Conservation (phyloP, 2,797 vertebrate species). For the Mycteria americana region DNA sequence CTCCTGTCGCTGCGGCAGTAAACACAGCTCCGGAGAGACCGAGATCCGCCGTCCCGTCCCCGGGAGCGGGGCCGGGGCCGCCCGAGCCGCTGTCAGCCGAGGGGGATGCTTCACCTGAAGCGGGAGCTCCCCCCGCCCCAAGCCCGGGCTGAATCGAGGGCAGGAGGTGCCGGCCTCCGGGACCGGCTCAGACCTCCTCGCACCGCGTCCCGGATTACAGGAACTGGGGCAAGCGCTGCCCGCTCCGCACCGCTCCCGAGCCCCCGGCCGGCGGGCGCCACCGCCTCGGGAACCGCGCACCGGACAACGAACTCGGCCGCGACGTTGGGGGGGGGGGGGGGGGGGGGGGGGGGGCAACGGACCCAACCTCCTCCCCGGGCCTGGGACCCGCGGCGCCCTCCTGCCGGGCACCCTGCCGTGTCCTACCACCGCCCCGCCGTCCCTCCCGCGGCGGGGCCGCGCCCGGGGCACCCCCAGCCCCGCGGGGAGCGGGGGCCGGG, state of each 20-base stretch:
- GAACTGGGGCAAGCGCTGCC: conserved; percentile 39
- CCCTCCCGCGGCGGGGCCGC: background rate
- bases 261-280: background rate
- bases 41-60: background rate
- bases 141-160: background rate
- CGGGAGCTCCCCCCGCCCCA: background rate
- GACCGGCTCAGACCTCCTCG: background rate
- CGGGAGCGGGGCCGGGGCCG: background rate
- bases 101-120: background rate
- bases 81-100: background rate
- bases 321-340: background rate
- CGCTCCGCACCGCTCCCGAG: background rate
- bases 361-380: background rate
- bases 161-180: conserved; percentile 13
- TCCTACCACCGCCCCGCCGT: background rate
- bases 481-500: background rate
- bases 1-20: background rate
- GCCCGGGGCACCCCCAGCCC: background rate
- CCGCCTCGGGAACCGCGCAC: background rate
- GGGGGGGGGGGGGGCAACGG: background rate
- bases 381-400: background rate
- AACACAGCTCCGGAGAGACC: fast-evolving
- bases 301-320: conserved; percentile 17
- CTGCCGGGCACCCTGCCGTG: background rate
- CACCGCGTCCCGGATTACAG: conserved; percentile 53